A percentile compares a stretch with the other conserved stretches of the same genome.
phyloP scores from a whole-genome alignment of 2,888 invertebrate species.

The Crepidodera aurea region DNA sequence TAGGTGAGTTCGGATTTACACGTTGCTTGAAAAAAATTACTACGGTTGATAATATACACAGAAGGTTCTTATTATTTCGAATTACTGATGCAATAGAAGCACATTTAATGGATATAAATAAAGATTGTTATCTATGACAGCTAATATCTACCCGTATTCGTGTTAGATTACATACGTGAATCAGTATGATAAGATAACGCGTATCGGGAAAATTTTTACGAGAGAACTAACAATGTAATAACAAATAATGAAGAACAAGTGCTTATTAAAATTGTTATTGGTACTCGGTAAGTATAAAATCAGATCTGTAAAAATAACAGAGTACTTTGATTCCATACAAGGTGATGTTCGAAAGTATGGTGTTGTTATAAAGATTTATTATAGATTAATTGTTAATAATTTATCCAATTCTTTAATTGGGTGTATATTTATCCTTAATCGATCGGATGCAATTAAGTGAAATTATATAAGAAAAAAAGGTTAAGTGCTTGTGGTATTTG shows the following conservation, averaged over 20 bases:
- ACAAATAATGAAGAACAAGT: slow-evolving; percentile 30
- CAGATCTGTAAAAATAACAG: slow-evolving; percentile 2
- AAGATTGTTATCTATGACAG: slow-evolving; percentile 6
- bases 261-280: slow-evolving; percentile 24
- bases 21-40: no score
- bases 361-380: no score
- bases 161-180: slow-evolving; percentile 19
- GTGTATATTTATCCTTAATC: no score
- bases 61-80: neutral
- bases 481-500: no score
- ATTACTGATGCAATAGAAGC: neutral
- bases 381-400: no score
- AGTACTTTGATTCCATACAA: neutral
- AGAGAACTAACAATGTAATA: slow-evolving; percentile 23
- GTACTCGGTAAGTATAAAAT: slow-evolving; percentile 24
- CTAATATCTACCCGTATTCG: slow-evolving; percentile 17
- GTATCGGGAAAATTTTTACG: slow-evolving; percentile 4
- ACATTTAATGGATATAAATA: neutral
- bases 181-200: slow-evolving; percentile 24
- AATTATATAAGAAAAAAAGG: no score
- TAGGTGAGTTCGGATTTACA: no score
- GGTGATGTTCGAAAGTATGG: no score
- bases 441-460: no score
- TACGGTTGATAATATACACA: slow-evolving; percentile 1
- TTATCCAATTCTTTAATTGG: no score